Percentiles rank a stretch among this genome's conserved stretches.
These are phyloP conservation scores for Elephas maximus DNA, from an alignment of 2,113 vertebrate species.

Conservation along the genomic window DNA sequence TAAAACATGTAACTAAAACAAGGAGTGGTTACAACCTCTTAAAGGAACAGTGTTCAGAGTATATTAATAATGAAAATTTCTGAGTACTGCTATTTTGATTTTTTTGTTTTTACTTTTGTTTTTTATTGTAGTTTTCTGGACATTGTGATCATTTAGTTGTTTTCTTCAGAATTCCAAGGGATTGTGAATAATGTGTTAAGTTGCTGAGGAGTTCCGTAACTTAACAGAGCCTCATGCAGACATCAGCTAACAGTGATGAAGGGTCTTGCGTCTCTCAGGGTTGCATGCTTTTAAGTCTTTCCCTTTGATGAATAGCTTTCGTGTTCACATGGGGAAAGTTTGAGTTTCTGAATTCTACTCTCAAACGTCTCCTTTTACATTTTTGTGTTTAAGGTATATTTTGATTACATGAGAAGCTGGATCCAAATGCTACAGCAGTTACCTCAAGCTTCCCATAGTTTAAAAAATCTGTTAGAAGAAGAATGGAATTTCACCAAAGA, in stretches of 20 bases:
- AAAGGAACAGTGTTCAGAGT: not conserved
- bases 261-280: too few relatives aligned
- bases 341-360: not conserved
- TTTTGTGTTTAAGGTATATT: constrained; percentile 93
- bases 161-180: not conserved
- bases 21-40: not conserved
- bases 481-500: constrained; percentile 99
- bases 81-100: not conserved
- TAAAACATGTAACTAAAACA: not conserved
- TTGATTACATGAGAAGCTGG: constrained; percentile 99
- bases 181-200: not conserved
- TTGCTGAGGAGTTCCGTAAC: not conserved
- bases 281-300: not conserved
- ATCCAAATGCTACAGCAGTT: constrained; percentile 99
- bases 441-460: constrained; percentile 98
- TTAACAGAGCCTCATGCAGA: accelerated
- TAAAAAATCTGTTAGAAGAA: constrained; percentile 99
- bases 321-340: accelerated
- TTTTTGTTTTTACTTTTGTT: not conserved
- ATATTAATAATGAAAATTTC: not conserved
- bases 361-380: constrained; percentile 36
- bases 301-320: accelerated
- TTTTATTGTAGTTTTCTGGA: not conserved
- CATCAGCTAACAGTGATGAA: accelerated
- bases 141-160: not conserved